A percentile compares a stretch with the other conserved stretches of the same genome.
Conservation (phyloP, 1,140 invertebrate species). For the Wasmannia auropunctata region DNA sequence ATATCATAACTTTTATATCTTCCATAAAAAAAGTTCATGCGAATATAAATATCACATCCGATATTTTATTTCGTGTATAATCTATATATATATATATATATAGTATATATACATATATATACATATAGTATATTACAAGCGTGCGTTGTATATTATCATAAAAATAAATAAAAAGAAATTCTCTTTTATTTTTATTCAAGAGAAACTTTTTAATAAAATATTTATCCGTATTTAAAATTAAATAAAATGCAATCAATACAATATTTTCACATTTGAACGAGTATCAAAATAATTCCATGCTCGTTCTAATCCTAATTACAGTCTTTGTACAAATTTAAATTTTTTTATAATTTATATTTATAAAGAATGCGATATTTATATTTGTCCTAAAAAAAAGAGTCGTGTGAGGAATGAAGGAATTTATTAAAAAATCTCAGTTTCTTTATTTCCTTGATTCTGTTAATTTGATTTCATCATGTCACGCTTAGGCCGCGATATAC, state of each 20-base stretch:
- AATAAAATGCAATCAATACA: too few species aligned
- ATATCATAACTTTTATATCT: background rate
- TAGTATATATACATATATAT: background rate
- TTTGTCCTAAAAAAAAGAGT: slow-evolving; percentile 14
- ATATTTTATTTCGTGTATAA: slow-evolving; percentile 1
- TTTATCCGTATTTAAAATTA: background rate
- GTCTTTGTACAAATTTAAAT: too few species aligned
- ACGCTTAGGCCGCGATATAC: slow-evolving; percentile 47
- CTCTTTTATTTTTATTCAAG: background rate
- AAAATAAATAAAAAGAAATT: background rate
- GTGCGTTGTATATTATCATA: background rate
- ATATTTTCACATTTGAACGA: background rate
- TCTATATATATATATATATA: background rate
- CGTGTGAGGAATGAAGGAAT: slow-evolving; percentile 39
- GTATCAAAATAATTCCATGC: background rate
- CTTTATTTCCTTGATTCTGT: slow-evolving; percentile 68
- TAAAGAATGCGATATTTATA: slow-evolving; percentile 35
- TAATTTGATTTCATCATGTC: slow-evolving; percentile 58
- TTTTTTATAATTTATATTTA: too few species aligned
- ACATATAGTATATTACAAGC: too few species aligned
- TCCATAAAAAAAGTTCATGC: background rate
- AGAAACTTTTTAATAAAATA: background rate
- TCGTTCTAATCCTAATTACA: background rate
- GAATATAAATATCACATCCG: slow-evolving; percentile 32
- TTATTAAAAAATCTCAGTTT: slow-evolving; percentile 65